A percentile compares a stretch with the other conserved stretches of the same genome.
These are phyloP conservation scores for Solenopsis invicta DNA, from an alignment of 1,140 invertebrate species.

Conservation along the genomic window DNA sequence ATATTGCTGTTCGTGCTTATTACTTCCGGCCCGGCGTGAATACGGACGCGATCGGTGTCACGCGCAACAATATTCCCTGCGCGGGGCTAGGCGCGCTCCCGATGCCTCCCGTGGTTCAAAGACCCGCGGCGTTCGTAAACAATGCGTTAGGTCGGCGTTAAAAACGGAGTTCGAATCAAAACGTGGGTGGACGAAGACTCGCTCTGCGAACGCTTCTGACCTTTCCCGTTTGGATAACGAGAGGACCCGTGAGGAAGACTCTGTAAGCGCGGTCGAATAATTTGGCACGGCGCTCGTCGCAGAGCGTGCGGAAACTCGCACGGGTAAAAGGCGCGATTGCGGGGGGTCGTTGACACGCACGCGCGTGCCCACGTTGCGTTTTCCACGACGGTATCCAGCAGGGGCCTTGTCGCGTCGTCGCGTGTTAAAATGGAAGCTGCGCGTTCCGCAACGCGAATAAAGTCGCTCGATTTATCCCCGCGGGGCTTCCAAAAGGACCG, in stretches of 20 bases:
- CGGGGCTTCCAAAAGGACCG: neutral
- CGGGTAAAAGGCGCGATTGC: conserved; percentile 9
- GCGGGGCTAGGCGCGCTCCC: too few species aligned
- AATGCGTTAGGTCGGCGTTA: neutral
- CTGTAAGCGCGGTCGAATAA: conserved; percentile 71
- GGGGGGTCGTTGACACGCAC: conserved; percentile 70
- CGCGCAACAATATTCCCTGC: too few species aligned
- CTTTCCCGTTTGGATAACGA: conserved; percentile 60
- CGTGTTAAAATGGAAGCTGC: neutral
- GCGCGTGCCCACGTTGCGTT: conserved; percentile 23
- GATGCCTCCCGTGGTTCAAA: conserved; percentile 6
- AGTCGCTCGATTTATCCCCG: neutral
- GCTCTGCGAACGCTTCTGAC: too few species aligned
- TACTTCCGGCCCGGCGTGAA: neutral
- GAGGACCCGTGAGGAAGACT: conserved; percentile 52
- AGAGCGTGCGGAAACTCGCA: conserved; percentile 25
- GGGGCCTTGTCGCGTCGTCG: neutral
- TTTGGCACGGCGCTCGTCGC: conserved; percentile 67
- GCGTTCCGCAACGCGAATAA: neutral
- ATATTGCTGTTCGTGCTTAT: neutral
- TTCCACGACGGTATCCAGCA: conserved; percentile 20
- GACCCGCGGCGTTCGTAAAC: conserved; percentile 11
- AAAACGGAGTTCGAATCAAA: neutral
- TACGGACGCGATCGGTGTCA: neutral
- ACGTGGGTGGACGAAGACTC: conserved; percentile 9